Conservation (phyloP, 2,797 vertebrate species). For the Mallotus villosus region DNA sequence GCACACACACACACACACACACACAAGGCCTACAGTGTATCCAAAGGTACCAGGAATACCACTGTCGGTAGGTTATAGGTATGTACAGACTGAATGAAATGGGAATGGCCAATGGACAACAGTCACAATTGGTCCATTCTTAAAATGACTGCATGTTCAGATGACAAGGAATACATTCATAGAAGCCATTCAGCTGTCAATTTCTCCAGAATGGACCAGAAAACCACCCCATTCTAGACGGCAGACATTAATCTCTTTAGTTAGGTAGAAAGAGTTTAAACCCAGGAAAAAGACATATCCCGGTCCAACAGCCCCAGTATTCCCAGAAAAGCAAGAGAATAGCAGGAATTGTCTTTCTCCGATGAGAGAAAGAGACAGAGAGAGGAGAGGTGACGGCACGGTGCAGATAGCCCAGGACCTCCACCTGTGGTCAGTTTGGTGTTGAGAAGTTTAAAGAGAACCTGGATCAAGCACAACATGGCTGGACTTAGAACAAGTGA, state of each 20-base stretch:
- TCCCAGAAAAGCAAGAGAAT: constrained; percentile 4
- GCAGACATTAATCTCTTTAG: no score
- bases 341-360: constrained; percentile 19
- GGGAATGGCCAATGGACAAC: no score
- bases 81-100: no score
- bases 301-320: constrained; percentile 11
- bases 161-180: no score
- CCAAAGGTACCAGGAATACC: constrained; percentile 3
- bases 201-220: no score
- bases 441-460: neutral
- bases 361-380: neutral
- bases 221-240: no score
- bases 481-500: neutral
- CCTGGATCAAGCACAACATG: neutral
- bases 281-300: constrained; percentile 2
- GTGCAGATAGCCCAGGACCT: constrained; percentile 24
- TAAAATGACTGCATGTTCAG: no score
- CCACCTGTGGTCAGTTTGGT: constrained; percentile 5
- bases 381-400: neutral
- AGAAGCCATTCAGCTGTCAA: no score
- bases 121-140: no score
- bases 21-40: neutral
- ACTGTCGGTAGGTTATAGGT: neutral
- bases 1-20: constrained; percentile 12
- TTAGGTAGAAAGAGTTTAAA: neutral